Percentiles rank a stretch among this genome's conserved stretches.
phyloP scores from a whole-genome alignment of 2,113 vertebrate species.

The Peromyscus leucopus region DNA sequence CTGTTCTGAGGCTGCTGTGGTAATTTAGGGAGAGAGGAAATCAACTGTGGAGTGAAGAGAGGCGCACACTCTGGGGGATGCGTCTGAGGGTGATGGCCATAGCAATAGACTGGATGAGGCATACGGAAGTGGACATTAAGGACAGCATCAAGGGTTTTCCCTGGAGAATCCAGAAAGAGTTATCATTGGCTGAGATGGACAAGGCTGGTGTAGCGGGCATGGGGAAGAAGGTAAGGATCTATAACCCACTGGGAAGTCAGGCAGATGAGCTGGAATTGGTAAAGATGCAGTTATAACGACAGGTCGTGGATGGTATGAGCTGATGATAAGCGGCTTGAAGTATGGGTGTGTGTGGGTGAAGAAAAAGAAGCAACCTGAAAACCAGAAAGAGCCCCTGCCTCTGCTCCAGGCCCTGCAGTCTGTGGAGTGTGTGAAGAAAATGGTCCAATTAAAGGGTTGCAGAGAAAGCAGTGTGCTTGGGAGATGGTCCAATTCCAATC shows the following conservation, averaged over 20 bases:
- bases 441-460: no score
- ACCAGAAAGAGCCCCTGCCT: not conserved
- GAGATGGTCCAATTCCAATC: not conserved
- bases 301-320: not conserved
- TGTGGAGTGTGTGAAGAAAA: not conserved
- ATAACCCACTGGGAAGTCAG: not conserved
- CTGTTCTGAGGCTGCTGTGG: not conserved
- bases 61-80: not conserved
- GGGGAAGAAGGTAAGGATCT: not conserved
- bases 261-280: not conserved
- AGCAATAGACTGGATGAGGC: not conserved
- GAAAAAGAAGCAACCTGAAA: not conserved
- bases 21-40: not conserved
- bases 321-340: not conserved
- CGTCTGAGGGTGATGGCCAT: not conserved
- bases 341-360: not conserved
- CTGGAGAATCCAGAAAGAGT: not conserved
- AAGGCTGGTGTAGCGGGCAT: not conserved
- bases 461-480: not conserved
- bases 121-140: not conserved
- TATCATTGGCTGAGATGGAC: not conserved
- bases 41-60: not conserved
- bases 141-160: not conserved
- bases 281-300: not conserved
- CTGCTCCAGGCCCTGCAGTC: not conserved